These are phyloP conservation scores for Callospermophilus lateralis DNA, from an alignment of 2,113 vertebrate species.

Conservation along the genomic window DNA sequence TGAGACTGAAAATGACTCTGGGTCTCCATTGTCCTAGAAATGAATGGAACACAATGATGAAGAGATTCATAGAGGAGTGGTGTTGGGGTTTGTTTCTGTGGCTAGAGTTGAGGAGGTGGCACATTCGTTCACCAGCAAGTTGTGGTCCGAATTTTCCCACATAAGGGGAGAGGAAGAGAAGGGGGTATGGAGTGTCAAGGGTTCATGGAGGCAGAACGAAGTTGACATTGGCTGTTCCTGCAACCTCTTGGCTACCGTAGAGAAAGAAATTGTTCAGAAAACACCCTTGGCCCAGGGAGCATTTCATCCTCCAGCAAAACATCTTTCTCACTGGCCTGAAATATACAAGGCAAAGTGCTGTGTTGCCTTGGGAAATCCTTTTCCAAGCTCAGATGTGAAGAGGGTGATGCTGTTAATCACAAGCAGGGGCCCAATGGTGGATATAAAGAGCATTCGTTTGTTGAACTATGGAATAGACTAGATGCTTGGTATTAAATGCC, in stretches of 20 bases:
- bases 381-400: constrained; percentile 39
- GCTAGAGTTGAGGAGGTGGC: neutral
- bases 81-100: constrained; percentile 3
- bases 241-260: neutral
- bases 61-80: neutral
- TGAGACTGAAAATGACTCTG: neutral
- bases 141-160: neutral
- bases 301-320: neutral
- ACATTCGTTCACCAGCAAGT: neutral
- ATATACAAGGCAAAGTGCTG: neutral
- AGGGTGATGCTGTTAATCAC: neutral
- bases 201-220: neutral
- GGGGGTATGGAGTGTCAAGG: neutral
- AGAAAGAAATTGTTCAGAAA: neutral
- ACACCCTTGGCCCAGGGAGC: neutral
- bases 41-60: neutral
- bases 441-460: neutral
- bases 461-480: constrained; percentile 8
- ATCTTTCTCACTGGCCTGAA: constrained; percentile 28
- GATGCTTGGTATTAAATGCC: constrained; percentile 40
- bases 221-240: neutral
- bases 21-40: constrained; percentile 26
- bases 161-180: neutral
- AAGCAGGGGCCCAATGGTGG: neutral
- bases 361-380: neutral